A percentile compares a stretch with the other conserved stretches of the same genome.
Conservation (phyloP, 37 sponge, comb jelly and placozoan species). For the Halisarca cf. caerulea region DNA sequence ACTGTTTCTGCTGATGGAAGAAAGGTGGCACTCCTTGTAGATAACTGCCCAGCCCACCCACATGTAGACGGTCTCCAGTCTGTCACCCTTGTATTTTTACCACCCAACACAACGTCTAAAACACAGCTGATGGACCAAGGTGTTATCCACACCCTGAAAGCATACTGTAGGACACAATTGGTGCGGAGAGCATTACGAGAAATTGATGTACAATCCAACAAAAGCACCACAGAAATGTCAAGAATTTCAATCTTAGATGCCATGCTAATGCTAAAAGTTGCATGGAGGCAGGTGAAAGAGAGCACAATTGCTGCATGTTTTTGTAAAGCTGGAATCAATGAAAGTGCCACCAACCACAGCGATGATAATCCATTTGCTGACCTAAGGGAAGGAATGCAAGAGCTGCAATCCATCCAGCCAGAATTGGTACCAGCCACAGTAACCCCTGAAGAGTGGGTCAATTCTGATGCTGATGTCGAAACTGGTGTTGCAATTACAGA, state of each 20-base stretch:
- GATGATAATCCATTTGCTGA: not conserved
- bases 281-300: constrained; percentile 1
- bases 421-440: not conserved
- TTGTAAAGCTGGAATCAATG: no score
- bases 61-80: not conserved
- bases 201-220: no score
- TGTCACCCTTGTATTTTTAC: not conserved
- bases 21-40: no score
- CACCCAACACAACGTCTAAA: constrained; percentile 36
- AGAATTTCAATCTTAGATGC: constrained; percentile 13
- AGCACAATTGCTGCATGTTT: constrained; percentile 8
- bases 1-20: no score
- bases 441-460: constrained; percentile 3
- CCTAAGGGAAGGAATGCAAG: constrained; percentile 9
- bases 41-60: constrained; percentile 41
- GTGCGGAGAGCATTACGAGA: not conserved
- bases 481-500: not conserved
- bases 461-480: not conserved
- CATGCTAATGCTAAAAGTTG: constrained; percentile 2
- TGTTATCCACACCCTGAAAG: constrained; percentile 30
- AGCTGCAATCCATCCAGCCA: constrained; percentile 9
- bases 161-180: constrained; percentile 7
- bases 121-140: constrained; percentile 36
- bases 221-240: not conserved
- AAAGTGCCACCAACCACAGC: not conserved